Conservation (phyloP, 2,888 invertebrate genomes). For the Tribolium freemani region DNA sequence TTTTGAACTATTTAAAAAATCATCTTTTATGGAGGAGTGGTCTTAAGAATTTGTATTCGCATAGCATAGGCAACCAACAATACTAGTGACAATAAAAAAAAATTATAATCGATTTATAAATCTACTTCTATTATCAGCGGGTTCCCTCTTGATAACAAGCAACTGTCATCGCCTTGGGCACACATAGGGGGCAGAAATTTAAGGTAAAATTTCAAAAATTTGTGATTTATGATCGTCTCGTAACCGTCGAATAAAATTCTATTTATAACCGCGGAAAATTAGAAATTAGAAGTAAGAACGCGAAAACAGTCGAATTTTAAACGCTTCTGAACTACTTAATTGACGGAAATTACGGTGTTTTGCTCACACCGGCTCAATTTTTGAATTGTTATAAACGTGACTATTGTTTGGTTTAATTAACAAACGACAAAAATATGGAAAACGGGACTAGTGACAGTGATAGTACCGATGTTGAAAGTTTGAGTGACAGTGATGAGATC, state of each 20-base stretch:
- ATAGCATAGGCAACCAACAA: too few species aligned
- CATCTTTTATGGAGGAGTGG: background rate
- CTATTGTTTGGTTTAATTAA: too few species aligned
- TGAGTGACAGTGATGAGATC: slow-evolving; percentile 30
- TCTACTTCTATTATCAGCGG: too few species aligned
- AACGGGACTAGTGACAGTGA: slow-evolving; percentile 42
- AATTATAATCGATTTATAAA: too few species aligned
- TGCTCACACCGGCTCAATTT: background rate
- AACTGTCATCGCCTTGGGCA: too few species aligned
- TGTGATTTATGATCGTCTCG: slow-evolving; percentile 15
- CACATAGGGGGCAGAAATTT: too few species aligned
- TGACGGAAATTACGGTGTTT: background rate
- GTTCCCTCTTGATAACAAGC: too few species aligned
- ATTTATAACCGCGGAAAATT: slow-evolving; percentile 39
- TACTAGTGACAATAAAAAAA: too few species aligned
- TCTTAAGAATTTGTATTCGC: too few species aligned
- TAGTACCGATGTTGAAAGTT: slow-evolving; percentile 38
- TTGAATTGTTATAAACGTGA: background rate
- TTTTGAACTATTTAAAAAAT: too few species aligned
- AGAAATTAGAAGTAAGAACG: slow-evolving; percentile 24
- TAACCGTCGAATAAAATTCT: slow-evolving; percentile 36
- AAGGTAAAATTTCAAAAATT: background rate
- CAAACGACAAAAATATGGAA: slow-evolving; percentile 7
- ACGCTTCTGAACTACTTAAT: slow-evolving; percentile 19
- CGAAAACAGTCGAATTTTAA: slow-evolving; percentile 13